Percentiles rank a stretch among this genome's conserved stretches.
These are phyloP conservation scores for Palythoa heliodiscus DNA, from an alignment of 92 coral and sea anemone genomes.

Conservation along the genomic window DNA sequence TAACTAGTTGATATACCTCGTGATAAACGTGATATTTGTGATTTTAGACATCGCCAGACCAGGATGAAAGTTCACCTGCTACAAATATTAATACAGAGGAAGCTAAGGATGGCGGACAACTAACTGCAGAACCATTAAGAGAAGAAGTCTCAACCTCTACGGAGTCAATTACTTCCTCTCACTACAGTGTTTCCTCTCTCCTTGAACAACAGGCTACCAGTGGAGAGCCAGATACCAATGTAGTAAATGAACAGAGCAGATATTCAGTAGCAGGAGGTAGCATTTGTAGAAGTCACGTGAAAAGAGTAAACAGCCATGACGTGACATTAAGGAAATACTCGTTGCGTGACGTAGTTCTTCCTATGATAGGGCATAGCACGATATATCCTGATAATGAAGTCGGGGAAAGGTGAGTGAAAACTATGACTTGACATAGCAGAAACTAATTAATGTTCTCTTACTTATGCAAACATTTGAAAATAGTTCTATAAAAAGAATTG, in stretches of 20 bases:
- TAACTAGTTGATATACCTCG: too few species aligned
- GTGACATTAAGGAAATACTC: conserved; percentile 49
- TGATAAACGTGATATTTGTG: too few species aligned
- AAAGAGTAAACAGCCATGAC: conserved; percentile 49
- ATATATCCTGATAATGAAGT: conserved; percentile 68
- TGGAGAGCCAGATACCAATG: neutral
- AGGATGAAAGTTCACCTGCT: too few species aligned
- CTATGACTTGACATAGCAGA: too few species aligned
- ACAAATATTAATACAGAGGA: neutral
- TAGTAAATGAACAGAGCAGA: conserved; percentile 8
- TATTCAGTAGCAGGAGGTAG: conserved; percentile 3
- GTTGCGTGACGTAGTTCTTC: conserved; percentile 75
- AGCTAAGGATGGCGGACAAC: neutral
- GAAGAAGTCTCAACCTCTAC: neutral
- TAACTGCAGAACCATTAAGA: neutral
- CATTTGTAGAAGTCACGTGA: conserved; percentile 45
- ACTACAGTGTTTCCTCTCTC: neutral
- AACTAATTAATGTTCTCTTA: too few species aligned
- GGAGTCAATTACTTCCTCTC: neutral
- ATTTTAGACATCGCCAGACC: too few species aligned
- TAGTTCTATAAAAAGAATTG: neutral
- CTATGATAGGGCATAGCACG: conserved; percentile 74
- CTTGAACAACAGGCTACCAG: neutral
- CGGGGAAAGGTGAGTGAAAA: conserved; percentile 51
- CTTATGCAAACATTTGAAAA: neutral